Evolutionary conservation across 2,797 vertebrate genomes (phyloP), one percentile per base, ranked within the genome.

Genomic region (Eulemur coronatus): DNA sequence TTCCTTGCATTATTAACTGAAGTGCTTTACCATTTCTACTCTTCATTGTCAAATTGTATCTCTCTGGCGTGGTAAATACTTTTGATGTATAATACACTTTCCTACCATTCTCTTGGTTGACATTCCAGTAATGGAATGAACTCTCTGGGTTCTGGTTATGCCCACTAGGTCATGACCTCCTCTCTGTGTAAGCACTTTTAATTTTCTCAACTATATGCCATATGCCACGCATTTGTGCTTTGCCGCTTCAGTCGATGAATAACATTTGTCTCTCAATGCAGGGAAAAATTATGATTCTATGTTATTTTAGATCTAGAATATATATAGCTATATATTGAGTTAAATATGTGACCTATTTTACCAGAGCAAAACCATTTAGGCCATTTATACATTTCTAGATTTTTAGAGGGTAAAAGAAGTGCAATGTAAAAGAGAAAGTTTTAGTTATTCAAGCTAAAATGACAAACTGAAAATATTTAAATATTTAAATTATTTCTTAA

Each of bases 101-200:
- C 7, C 35, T 92, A 75, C 55, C 55, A 43, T 93, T 95, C 72
- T 89, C 55, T 92, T 73, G n/a, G 4, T 48, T 96, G 82, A 79
- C 33, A 95, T 79, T 94, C 30, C 46, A 61, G 41, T 80, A 96
- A 89, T 93, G 65, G 69, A 91, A 91, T 96, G 41, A 57, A 75
- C 67, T 4, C 7, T 84, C 35, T 73, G 33, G 59, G 57, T 91
- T 86, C 84, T 94, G 50, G 85, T 50, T 72, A 61, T 88, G n/a
- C 28, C 76, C 35, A 55, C 48, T 79, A 73, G 76, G n/a, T 73
- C 92, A 76, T 96, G 76, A 94, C 80, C 73, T 95, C 15, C 35
- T 89, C 4, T 69, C 46, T 52, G 28, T 35, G 26, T 70, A 72
- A 67, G 14, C 17, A 84, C 61, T 92, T 94, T 79, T 70, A 89